These are phyloP conservation scores for Ammodytes dubius DNA, from an alignment of 2,113 vertebrate species.

Conservation along the genomic window DNA sequence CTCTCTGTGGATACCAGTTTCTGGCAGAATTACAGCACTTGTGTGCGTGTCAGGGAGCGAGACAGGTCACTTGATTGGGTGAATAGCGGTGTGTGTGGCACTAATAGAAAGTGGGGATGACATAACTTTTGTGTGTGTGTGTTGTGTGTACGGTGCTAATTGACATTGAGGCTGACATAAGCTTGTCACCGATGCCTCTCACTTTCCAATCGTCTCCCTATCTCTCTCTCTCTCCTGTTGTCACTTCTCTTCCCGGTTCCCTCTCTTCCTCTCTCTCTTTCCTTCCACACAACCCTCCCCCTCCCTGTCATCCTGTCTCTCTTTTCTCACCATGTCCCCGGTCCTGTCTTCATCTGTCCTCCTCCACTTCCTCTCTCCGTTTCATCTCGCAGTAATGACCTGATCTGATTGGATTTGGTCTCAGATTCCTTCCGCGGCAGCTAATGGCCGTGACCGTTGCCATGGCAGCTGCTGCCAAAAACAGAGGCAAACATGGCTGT, in stretches of 20 bases:
- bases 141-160: slow-evolving; percentile 41
- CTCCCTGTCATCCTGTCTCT: slow-evolving; percentile 2
- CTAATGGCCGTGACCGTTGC: slow-evolving; percentile 76
- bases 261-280: not conserved
- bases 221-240: not conserved
- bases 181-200: slow-evolving; percentile 48
- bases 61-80: slow-evolving; percentile 1
- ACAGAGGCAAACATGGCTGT: slow-evolving; percentile 67
- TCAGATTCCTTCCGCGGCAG: slow-evolving; percentile 69
- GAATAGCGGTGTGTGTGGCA: slow-evolving; percentile 6
- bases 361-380: slow-evolving; percentile 49
- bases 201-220: slow-evolving; percentile 24
- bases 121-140: not conserved
- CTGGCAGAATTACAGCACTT: not conserved
- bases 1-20: no score
- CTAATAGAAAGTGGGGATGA: slow-evolving; percentile 14
- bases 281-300: not conserved
- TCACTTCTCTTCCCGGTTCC: not conserved
- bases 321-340: slow-evolving; percentile 28
- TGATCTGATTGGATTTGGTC: slow-evolving; percentile 80
- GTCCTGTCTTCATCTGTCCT: slow-evolving; percentile 14
- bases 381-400: slow-evolving; percentile 74
- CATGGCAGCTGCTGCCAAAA: slow-evolving; percentile 65
- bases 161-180: slow-evolving; percentile 65
- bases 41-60: not conserved